These are phyloP conservation scores for Silurus asotus DNA, from an alignment of 2,113 vertebrate genomes.

Conservation along the genomic window DNA sequence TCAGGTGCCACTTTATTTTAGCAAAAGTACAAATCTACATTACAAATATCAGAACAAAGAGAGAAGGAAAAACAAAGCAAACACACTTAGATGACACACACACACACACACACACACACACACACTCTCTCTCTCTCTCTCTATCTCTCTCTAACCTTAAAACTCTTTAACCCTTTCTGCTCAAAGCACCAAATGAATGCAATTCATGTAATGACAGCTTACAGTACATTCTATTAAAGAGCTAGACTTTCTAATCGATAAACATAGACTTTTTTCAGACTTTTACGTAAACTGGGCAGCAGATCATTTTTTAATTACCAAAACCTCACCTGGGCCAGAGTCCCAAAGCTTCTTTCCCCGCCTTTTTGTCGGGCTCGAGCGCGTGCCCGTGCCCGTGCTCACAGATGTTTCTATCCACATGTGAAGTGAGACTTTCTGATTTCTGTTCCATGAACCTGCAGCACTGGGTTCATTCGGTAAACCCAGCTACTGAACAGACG, in stretches of 20 bases:
- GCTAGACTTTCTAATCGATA: background rate
- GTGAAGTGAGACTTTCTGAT: background rate
- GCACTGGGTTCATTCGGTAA: background rate
- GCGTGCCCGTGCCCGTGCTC: background rate
- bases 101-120: too few relatives aligned
- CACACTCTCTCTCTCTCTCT: too few relatives aligned
- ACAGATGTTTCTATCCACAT: background rate
- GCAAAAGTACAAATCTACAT: background rate
- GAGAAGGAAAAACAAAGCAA: background rate
- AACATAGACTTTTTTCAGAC: background rate
- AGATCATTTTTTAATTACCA: background rate
- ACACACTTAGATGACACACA: background rate
- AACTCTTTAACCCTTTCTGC: background rate
- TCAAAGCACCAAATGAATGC: background rate
- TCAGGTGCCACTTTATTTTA: background rate
- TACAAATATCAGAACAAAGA: background rate
- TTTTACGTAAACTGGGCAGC: background rate
- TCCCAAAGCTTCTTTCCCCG: background rate
- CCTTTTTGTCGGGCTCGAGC: background rate
- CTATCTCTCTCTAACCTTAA: too few relatives aligned
- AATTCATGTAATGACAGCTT: background rate
- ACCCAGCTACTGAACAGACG: background rate
- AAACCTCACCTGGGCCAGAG: slow-evolving; percentile 66
- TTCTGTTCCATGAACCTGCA: background rate
- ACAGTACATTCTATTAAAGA: background rate